Evolutionary conservation across 2,888 invertebrate genomes (phyloP).

Genomic region (Drosophila austrosaltans): DNA sequence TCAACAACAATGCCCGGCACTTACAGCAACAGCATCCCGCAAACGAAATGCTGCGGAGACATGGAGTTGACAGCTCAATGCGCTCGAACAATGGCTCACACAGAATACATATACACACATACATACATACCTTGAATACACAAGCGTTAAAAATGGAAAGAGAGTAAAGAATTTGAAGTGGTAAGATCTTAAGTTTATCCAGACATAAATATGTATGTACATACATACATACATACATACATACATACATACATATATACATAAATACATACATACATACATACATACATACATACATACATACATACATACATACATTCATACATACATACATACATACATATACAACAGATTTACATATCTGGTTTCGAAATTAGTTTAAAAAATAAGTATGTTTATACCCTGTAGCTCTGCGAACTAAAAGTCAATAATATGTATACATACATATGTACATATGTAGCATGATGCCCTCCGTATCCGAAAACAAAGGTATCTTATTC

Average conservation of each 20-base stretch:
- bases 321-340: neutral
- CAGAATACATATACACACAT: conserved; percentile 19
- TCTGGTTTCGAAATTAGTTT: neutral
- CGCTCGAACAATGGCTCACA: conserved; percentile 79
- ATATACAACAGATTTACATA: neutral
- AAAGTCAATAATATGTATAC: neutral
- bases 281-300: neutral
- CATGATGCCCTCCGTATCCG: no score
- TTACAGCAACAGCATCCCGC: conserved; percentile 59
- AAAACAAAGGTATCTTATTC: no score
- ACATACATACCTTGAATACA: conserved; percentile 20
- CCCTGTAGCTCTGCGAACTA: no score
- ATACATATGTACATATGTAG: neutral
- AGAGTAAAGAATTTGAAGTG: conserved; percentile 34
- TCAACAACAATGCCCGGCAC: conserved; percentile 68
- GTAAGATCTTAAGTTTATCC: neutral
- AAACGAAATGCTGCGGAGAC: conserved; percentile 80
- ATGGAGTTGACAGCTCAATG: conserved; percentile 82
- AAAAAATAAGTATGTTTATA: no score
- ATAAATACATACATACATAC: neutral
- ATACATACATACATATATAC: neutral
- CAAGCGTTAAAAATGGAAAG: conserved; percentile 45
- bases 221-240: neutral
- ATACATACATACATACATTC: neutral
- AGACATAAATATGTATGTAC: no score